A percentile compares a stretch with the other conserved stretches of the same genome.
phyloP scores from a whole-genome alignment of 2,797 vertebrate species.

The Prionace glauca region DNA sequence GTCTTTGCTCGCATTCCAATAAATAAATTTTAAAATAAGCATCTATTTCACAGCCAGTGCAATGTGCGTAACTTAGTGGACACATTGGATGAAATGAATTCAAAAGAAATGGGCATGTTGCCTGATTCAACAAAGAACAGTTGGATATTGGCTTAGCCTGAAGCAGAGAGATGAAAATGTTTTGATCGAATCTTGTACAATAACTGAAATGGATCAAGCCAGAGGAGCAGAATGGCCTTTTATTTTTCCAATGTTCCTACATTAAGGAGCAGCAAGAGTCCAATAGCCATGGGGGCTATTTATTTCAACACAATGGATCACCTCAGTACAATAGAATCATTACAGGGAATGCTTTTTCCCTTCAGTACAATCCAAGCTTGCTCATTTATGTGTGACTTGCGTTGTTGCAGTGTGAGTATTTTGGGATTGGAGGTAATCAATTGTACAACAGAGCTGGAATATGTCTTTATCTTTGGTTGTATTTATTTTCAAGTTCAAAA shows the following conservation, averaged over 20 bases:
- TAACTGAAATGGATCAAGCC: neutral
- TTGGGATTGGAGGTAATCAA: neutral
- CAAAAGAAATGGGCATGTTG: neutral
- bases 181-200: neutral
- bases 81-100: neutral
- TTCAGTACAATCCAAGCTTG: neutral
- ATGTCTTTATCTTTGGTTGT: neutral
- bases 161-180: neutral
- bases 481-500: neutral
- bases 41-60: neutral
- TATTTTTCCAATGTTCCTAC: neutral
- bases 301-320: neutral
- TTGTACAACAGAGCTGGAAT: neutral
- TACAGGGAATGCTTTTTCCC: neutral
- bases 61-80: neutral
- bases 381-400: neutral
- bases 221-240: neutral
- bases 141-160: neutral
- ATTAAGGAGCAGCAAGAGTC: neutral
- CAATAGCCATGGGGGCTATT: neutral
- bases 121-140: neutral
- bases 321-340: neutral
- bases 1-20: neutral
- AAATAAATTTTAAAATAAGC: neutral
- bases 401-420: neutral